Evolutionary conservation across 2,888 invertebrate genomes (phyloP).

Genomic region (Melinaea menophilus): DNA sequence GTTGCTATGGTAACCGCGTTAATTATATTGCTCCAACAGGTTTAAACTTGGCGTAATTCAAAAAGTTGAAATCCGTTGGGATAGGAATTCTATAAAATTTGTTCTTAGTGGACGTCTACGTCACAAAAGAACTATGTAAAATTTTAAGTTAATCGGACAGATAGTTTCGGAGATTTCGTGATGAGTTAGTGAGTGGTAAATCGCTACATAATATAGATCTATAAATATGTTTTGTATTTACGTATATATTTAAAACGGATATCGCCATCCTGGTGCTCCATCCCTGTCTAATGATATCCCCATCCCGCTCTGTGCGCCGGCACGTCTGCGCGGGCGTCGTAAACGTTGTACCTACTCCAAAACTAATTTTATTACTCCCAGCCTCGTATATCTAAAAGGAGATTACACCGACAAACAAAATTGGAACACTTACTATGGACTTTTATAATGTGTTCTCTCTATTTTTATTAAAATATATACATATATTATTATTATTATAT

Average conservation of each 20-base stretch:
- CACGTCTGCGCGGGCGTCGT: conserved; percentile 50
- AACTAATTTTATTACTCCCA: conserved; percentile 26
- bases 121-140: too few species aligned
- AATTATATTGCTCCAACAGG: too few species aligned
- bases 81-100: background rate
- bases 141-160: too few species aligned
- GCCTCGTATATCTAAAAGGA: conserved; percentile 22
- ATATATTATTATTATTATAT: too few species aligned
- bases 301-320: conserved; percentile 55
- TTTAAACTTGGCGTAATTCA: background rate
- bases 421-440: background rate
- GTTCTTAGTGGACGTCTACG: too few species aligned
- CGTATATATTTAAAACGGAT: conserved; percentile 4
- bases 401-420: conserved; percentile 16
- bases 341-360: conserved; percentile 24
- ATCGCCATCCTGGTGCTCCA: conserved; percentile 23
- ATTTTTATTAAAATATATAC: conserved; percentile 3
- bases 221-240: background rate
- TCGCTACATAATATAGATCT: background rate
- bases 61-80: conserved; percentile 11
- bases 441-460: conserved; percentile 2
- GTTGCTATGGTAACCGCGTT: too few species aligned
- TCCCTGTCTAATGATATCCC: conserved; percentile 36
- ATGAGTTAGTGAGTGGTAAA: too few species aligned
- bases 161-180: too few species aligned